Conservation (phyloP, 2,797 vertebrate species). For the Toxotes lorentzi region DNA sequence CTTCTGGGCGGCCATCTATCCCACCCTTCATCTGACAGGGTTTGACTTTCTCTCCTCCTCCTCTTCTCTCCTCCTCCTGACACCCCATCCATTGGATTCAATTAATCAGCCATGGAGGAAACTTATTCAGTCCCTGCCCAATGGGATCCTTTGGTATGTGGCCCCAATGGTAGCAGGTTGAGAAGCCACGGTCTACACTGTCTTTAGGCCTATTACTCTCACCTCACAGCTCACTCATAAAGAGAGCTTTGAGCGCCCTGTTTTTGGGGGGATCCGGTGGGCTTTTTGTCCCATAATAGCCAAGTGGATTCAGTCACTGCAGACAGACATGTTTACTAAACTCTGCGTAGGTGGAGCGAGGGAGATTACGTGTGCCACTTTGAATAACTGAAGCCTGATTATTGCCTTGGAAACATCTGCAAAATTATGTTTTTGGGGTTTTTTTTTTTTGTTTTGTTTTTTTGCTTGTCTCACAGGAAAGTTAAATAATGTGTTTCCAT, state of each 20-base stretch:
- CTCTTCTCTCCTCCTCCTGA: constrained; percentile 64
- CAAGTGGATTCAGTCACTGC: constrained; percentile 73
- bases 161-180: constrained; percentile 79
- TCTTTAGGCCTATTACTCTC: constrained; percentile 87
- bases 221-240: constrained; percentile 83
- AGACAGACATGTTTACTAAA: constrained; percentile 82
- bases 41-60: constrained; percentile 43
- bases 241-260: constrained; percentile 78
- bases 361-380: constrained; percentile 77
- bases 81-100: constrained; percentile 77
- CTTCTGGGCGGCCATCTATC: constrained; percentile 60
- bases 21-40: constrained; percentile 61
- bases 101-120: constrained; percentile 81
- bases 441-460: constrained; percentile 44
- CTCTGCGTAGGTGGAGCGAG: constrained; percentile 65
- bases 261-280: constrained; percentile 78
- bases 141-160: constrained; percentile 79
- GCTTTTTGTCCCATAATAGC: constrained; percentile 80
- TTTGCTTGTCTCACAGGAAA: not conserved
- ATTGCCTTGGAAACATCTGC: constrained; percentile 39
- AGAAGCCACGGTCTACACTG: constrained; percentile 76
- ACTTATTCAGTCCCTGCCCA: constrained; percentile 80
- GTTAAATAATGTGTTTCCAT: not conserved
- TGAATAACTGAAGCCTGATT: constrained; percentile 56
- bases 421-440: constrained; percentile 45